Evolutionary conservation across 92 coral and sea anemone species (phyloP), one percentile per base, ranked within the genome.

Genomic region (Montipora capitata): DNA sequence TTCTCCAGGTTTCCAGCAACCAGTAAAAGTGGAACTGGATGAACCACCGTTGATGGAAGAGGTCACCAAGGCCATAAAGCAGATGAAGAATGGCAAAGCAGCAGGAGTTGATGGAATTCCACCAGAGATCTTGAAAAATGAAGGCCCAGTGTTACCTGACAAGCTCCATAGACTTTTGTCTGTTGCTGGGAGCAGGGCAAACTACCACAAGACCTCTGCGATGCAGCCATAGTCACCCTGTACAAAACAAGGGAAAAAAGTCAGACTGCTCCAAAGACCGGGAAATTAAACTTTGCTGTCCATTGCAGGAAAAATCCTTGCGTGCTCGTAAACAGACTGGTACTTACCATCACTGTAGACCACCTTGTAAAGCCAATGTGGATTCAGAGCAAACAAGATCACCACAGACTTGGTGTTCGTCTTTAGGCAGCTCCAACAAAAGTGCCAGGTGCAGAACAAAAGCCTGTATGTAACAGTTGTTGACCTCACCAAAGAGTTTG

Each of bases 341-440:
- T 84, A 4, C 74, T 82, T 42, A 18, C 80, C 64, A 83, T 83
- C 38, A 68, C 80, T 45, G 16, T 74, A 57, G 74, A 48, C 15
- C 71, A 54, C 20, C 57, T 67, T n/a, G 35, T 1, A 27, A 27
- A 1, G 35, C 35, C 35, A 27, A 27, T 27, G 35, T 27, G 35
- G 35, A 27, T 27, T 27, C 35, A 27, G 35, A 27, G 35, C 35
- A 27, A 27, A 27, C 35, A 77, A 69, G 35, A 70, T 79, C 57
- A 87, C 85, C 39, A 87, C 73, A 7, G 85, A 87, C 91, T 51
- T 87, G 91, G 78, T 87, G 43, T 84, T 84, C 58, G 85, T 72
- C 40, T 67, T 78, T 18, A 84, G 90, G 27, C 93, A 84, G 54
- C 12, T 84, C 59, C 90, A 89, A 76, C 85, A 89, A 78, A 84